Base-by-base conservation (phyloP, 2,797 vertebrate species). In the Peromyscus nudipes region DNA sequence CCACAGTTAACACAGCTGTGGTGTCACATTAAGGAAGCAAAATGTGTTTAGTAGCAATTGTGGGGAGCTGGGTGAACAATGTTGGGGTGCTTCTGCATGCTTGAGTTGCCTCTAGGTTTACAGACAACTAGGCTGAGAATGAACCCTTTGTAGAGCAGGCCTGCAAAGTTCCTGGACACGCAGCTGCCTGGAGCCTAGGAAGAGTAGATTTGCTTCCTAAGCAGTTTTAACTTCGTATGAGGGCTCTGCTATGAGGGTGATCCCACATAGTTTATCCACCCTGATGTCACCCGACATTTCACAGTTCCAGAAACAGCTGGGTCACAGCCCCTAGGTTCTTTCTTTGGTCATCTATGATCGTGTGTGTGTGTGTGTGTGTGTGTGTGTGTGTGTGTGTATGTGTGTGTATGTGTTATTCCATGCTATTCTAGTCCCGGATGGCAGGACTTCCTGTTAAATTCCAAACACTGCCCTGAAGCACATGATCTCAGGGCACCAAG, bases 151-250 rank as follows among this genome's bases (percentile, higher is more conserved):
- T 16, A 76, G 43, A 83, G 21, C n/a, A 52, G 49, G 40, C 2
- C 25, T 82, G 43, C 27, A 12, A 65, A 17, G 10, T 1, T 34
- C 37, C 34, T 8, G 9, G 27, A 12, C 1, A 4, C 6, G 31
- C 1, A 11, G 34, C 5, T 16, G 52, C 57, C 46, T 21, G 57
- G 31, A 64, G 49, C 0, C 2, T 1, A 9, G 64, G n/a, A 16
- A 6, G 27, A 17, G 37, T 16, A 19, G n/a, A 8, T 79, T 29
- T 14, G 6, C 62, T 60, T 7, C 19, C 52, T 16, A 31, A 43
- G 31, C 5, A 3, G 13, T 13, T 46, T 71, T 11, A 34, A 27
- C 25, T 75, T 88, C 29, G 17, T 1, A 1, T 5, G 4, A 23
- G 65, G 27, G 21, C 12, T 64, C 8, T 9, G 6, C 43, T 49